Conservation (phyloP, 2,888 invertebrate genomes). For the Sinopyrophorus schimmeli region DNA sequence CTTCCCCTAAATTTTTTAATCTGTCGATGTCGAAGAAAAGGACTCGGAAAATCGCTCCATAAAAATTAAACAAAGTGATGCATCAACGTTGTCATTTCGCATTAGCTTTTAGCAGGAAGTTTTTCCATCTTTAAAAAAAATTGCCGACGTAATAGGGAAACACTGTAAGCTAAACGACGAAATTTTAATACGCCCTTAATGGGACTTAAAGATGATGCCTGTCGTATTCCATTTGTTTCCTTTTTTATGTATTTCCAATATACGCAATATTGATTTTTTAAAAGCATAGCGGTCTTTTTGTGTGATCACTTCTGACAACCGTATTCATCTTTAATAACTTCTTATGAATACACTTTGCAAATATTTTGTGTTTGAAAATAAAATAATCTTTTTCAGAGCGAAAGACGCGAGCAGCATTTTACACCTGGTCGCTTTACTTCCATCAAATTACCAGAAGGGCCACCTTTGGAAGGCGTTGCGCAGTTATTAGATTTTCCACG, state of each 20-base stretch:
- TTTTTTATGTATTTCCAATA: conserved; percentile 26
- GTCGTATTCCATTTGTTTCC: conserved; percentile 28
- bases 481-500: conserved; percentile 79
- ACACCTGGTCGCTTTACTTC: conserved; percentile 73
- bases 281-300: conserved; percentile 22
- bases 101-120: too few relatives aligned
- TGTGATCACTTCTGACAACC: conserved; percentile 20
- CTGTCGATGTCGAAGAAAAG: too few relatives aligned
- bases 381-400: conserved; percentile 55
- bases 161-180: conserved; percentile 24
- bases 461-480: conserved; percentile 68
- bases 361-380: conserved; percentile 18
- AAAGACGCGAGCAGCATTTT: conserved; percentile 68
- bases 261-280: conserved; percentile 27
- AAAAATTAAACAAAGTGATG: too few relatives aligned
- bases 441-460: conserved; percentile 71
- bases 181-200: conserved; percentile 21
- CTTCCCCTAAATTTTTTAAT: too few relatives aligned
- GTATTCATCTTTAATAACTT: conserved; percentile 25
- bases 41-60: too few relatives aligned
- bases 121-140: too few relatives aligned
- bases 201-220: conserved; percentile 25
- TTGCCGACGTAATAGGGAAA: conserved; percentile 16
- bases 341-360: conserved; percentile 5
- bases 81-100: too few relatives aligned